phyloP scores from a whole-genome alignment of 2,797 vertebrate genomes.

The Ataeniobius toweri region DNA sequence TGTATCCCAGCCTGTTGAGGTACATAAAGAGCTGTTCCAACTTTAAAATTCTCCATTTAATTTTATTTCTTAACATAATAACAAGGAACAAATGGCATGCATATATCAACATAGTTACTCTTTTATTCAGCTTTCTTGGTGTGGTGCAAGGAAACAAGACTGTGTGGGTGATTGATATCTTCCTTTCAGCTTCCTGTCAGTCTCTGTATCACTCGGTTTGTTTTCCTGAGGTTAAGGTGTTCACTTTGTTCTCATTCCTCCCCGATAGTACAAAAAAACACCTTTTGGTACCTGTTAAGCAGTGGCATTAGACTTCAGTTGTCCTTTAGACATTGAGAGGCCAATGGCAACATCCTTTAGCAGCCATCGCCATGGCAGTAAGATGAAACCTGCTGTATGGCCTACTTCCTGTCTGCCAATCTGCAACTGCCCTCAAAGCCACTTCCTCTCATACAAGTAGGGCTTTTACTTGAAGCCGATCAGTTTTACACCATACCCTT shows the following conservation, averaged over 20 bases:
- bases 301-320: constrained; percentile 31
- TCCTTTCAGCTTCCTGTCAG: constrained; percentile 37
- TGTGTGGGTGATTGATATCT: constrained; percentile 41
- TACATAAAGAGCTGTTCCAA: background rate
- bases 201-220: constrained; percentile 48
- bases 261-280: background rate
- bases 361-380: constrained; percentile 68
- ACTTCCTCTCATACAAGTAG: constrained; percentile 79
- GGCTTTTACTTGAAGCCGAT: constrained; percentile 45
- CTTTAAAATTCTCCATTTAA: background rate
- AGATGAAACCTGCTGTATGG: constrained; percentile 61
- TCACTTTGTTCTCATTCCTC: constrained; percentile 16
- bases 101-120: background rate
- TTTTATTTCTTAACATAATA: background rate
- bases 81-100: background rate
- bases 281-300: background rate
- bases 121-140: background rate
- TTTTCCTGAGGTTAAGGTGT: constrained; percentile 4
- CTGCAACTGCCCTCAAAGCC: constrained; percentile 79
- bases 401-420: constrained; percentile 82
- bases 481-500: constrained; percentile 61
- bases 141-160: constrained; percentile 20
- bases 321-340: constrained; percentile 36
- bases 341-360: constrained; percentile 53
- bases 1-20: background rate